Conservation (phyloP, 2,888 invertebrate genomes). For the Hydriomena furcata region DNA sequence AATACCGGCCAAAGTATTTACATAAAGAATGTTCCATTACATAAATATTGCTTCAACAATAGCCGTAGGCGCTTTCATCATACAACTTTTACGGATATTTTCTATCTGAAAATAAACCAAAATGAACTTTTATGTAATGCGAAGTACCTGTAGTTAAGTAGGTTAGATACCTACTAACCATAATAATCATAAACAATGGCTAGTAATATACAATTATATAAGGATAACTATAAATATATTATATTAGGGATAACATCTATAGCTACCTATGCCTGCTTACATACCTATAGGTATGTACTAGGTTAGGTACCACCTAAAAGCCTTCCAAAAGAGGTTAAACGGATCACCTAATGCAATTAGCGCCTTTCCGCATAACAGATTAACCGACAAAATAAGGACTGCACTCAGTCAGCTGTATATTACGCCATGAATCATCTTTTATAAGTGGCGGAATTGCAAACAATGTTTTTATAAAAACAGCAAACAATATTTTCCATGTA, state of each 20-base stretch:
- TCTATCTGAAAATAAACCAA: background rate
- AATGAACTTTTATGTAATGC: background rate
- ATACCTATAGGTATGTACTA: too few species aligned
- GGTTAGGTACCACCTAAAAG: slow-evolving; percentile 10
- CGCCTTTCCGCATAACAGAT: slow-evolving; percentile 25
- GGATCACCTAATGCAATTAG: slow-evolving; percentile 31
- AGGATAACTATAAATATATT: too few species aligned
- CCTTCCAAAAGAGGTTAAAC: slow-evolving; percentile 22
- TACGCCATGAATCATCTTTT: slow-evolving; percentile 30
- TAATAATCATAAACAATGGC: too few species aligned
- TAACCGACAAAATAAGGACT: slow-evolving; percentile 32
- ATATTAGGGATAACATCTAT: background rate
- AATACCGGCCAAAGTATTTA: slow-evolving; percentile 2
- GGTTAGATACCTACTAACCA: too few species aligned
- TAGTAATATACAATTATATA: too few species aligned
- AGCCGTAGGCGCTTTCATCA: slow-evolving; percentile 6
- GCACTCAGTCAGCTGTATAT: slow-evolving; percentile 33
- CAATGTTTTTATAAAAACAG: slow-evolving; percentile 20
- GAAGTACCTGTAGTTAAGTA: too few species aligned
- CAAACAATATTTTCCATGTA: background rate
- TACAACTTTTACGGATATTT: background rate
- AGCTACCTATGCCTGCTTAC: background rate
- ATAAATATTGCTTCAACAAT: slow-evolving; percentile 13
- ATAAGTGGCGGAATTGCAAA: slow-evolving; percentile 29
- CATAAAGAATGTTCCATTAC: slow-evolving; percentile 3